Base-by-base conservation (phyloP, 2,797 vertebrate species). In the Microchirus variegatus region DNA sequence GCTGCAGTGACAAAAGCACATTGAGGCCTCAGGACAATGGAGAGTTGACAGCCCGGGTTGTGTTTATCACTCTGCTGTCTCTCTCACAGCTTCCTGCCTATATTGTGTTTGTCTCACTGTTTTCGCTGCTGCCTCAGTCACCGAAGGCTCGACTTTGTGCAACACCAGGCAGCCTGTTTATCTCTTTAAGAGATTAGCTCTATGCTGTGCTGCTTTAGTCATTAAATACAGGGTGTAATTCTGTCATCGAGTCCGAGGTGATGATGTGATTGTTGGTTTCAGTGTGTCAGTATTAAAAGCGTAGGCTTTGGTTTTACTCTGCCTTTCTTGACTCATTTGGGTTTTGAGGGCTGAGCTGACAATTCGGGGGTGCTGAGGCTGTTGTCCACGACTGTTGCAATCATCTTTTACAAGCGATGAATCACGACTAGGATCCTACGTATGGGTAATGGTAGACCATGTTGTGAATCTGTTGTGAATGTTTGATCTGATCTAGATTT, bases 11-110 rank as follows among this genome's bases (percentile, higher is more conserved):
- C 91, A 92, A 88, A 86, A 87, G 83, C 84, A 75, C 86, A 91
- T 91, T 92, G 77, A 90, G 74, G 16, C 63, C 35, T 8, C 31
- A 7, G 52, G 64, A 92, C 88, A 92, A 92, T 87, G 78, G 85
- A 66, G 67, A 80, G 75, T 78, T 84, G 75, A 70, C 69, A 54
- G 83, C 70, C 74, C 18, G 61, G 69, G 58, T 67, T 71, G 60
- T 81, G 74, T 81, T 66, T 57, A 63, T 80, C 78, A 59, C 78
- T 63, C 64, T 40, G 64, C 53, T 38, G 31, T 45, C 50, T 36
- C 44, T 52, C 51, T 45, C 65, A 9, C 57, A 42, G 11, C 52
- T 77, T 75, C 53, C 62, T 82, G 70, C 78, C 66, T 56, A 41
- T 78, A 22, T 78, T 31, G 78, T 76, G 70, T 68, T 69, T 51